Conservation (phyloP, 2,888 invertebrate species). For the Oscheius sp. region DNA sequence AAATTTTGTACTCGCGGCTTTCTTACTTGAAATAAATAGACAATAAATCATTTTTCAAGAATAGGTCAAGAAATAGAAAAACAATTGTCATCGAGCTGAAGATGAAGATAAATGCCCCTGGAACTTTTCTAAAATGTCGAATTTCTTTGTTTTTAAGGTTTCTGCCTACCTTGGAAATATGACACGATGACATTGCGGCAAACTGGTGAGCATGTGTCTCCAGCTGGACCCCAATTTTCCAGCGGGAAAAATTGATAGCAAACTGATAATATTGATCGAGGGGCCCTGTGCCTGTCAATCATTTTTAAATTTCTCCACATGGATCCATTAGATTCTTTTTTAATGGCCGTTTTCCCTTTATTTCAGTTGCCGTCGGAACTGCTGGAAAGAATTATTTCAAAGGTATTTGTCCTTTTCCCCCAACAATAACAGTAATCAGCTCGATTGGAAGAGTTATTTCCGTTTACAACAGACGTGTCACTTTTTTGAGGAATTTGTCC, state of each 20-base stretch:
- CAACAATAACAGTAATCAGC: too few relatives aligned
- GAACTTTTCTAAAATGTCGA: neutral
- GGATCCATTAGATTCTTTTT: too few relatives aligned
- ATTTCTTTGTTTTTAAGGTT: neutral
- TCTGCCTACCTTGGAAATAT: neutral
- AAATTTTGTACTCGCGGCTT: too few relatives aligned
- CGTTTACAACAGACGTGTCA: too few relatives aligned
- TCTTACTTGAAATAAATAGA: conserved; percentile 6
- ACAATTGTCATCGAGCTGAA: conserved; percentile 21
- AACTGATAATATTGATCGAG: conserved; percentile 18
- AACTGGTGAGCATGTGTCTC: neutral
- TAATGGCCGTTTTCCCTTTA: too few relatives aligned
- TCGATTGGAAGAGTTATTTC: too few relatives aligned
- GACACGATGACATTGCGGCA: neutral
- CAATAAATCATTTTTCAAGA: conserved; percentile 15
- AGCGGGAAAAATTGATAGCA: neutral
- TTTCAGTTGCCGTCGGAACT: too few relatives aligned
- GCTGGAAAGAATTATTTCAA: too few relatives aligned
- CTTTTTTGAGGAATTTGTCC: too few relatives aligned
- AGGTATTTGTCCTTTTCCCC: too few relatives aligned
- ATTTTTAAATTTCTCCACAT: too few relatives aligned
- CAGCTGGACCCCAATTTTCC: neutral
- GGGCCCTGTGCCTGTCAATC: neutral
- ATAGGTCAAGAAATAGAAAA: conserved; percentile 17
- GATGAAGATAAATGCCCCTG: conserved; percentile 11